phyloP scores from a whole-genome alignment of 1,140 invertebrate species.

The Meteorus sp. region DNA sequence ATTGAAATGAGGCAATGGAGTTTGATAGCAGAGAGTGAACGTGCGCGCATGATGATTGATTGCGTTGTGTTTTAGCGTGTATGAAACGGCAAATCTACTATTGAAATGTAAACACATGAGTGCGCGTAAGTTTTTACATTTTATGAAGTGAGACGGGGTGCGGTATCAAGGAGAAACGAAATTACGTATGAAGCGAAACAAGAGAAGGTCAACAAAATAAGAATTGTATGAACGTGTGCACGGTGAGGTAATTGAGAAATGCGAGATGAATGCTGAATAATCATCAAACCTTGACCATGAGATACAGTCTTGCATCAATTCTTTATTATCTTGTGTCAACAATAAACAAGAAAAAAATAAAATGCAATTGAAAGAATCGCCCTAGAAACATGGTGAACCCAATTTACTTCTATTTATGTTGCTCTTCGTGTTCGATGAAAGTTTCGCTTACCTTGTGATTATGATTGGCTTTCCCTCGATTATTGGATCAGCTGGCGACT shows the following conservation, averaged over 20 bases:
- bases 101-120: background rate
- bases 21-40: too few species aligned
- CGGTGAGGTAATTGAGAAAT: background rate
- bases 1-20: background rate
- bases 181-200: background rate
- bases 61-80: background rate
- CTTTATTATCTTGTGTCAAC: conserved; percentile 15
- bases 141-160: too few species aligned
- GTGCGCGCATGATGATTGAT: background rate
- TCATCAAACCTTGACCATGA: background rate
- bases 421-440: too few species aligned
- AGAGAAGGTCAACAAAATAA: background rate
- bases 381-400: too few species aligned
- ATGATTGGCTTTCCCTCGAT: conserved; percentile 20
- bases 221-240: too few species aligned
- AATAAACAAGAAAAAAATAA: too few species aligned
- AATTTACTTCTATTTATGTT: too few species aligned
- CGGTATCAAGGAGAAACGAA: background rate
- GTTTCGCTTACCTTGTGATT: conserved; percentile 28
- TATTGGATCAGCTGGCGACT: conserved; percentile 33
- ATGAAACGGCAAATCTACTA: background rate
- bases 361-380: too few species aligned
- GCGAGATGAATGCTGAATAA: background rate
- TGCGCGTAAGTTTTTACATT: background rate
- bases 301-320: too few species aligned